Evolutionary conservation across 2,797 vertebrate genomes (phyloP).

Genomic region (Adrianichthys oophorus): DNA sequence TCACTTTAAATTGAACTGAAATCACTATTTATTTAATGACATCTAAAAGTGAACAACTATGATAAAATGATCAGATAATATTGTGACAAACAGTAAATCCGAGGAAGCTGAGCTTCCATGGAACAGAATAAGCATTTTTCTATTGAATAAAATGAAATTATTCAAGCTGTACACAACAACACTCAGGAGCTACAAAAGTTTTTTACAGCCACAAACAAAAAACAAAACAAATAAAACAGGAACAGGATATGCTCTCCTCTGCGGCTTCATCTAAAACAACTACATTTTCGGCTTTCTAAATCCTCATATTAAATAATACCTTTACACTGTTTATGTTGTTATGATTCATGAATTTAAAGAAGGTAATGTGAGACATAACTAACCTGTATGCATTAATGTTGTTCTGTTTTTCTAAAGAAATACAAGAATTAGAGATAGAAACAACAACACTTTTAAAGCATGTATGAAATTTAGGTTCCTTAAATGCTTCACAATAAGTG

Average conservation of each 20-base stretch:
- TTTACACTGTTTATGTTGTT: conserved; percentile 19
- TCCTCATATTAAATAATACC: conserved; percentile 20
- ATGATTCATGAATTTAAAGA: conserved; percentile 12
- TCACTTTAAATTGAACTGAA: too few species aligned
- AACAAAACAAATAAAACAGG: background rate
- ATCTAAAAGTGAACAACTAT: too few species aligned
- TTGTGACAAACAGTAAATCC: too few species aligned
- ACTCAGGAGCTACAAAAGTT: too few species aligned
- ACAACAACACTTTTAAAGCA: conserved; percentile 10
- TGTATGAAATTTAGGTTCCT: background rate
- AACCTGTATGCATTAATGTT: background rate
- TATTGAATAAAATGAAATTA: too few species aligned
- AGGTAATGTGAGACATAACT: conserved; percentile 1
- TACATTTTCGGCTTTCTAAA: conserved; percentile 26
- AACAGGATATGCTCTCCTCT: conserved; percentile 3
- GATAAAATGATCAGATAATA: too few species aligned
- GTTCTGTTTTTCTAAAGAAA: conserved; percentile 8
- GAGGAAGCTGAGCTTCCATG: too few species aligned
- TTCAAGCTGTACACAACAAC: too few species aligned
- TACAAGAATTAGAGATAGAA: conserved; percentile 17
- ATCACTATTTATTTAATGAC: too few species aligned
- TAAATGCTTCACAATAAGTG: background rate
- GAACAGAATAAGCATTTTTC: too few species aligned
- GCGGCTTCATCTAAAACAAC: background rate
- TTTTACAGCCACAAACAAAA: too few species aligned